phyloP scores from a whole-genome alignment of 2,113 vertebrate species.

The Albula goreensis region DNA sequence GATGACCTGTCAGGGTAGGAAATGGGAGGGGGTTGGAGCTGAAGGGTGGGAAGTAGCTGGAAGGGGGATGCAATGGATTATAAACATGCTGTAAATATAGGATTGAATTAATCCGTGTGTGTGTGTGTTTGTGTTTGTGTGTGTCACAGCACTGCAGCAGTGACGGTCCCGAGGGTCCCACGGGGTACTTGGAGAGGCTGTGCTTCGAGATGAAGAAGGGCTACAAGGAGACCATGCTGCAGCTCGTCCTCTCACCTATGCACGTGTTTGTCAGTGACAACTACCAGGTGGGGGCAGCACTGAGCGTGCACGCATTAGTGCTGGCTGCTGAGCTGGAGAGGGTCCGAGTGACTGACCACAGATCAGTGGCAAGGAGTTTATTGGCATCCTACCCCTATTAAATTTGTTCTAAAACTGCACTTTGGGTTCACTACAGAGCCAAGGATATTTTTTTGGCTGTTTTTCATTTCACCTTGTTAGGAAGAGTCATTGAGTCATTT shows the following conservation, averaged over 20 bases:
- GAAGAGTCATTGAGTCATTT: too few species aligned
- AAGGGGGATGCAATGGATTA: neutral
- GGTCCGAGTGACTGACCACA: too few species aligned
- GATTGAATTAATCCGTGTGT: neutral
- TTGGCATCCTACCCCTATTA: too few species aligned
- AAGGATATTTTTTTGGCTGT: too few species aligned
- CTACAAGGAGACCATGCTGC: constrained; percentile 92
- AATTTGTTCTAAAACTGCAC: too few species aligned
- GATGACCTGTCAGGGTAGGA: neutral
- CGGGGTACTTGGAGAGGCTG: constrained; percentile 88
- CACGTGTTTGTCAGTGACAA: constrained; percentile 92
- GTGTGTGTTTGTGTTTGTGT: constrained; percentile 15
- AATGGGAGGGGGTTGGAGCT: neutral
- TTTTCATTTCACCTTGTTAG: too few species aligned
- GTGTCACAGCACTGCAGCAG: constrained; percentile 81
- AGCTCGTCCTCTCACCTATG: constrained; percentile 89
- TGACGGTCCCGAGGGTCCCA: constrained; percentile 89
- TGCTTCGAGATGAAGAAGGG: constrained; percentile 99
- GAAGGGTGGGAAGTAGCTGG: neutral
- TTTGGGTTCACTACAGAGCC: too few species aligned
- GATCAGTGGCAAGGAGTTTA: too few species aligned
- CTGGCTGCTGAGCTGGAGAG: too few species aligned
- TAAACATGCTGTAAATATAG: neutral
- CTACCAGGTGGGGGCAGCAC: constrained; percentile 80
- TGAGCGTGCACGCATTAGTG: too few species aligned